Evolutionary conservation across 1,140 invertebrate species (phyloP), one percentile per base, ranked within the genome.

Genomic region (Drosophila paulistorum): DNA sequence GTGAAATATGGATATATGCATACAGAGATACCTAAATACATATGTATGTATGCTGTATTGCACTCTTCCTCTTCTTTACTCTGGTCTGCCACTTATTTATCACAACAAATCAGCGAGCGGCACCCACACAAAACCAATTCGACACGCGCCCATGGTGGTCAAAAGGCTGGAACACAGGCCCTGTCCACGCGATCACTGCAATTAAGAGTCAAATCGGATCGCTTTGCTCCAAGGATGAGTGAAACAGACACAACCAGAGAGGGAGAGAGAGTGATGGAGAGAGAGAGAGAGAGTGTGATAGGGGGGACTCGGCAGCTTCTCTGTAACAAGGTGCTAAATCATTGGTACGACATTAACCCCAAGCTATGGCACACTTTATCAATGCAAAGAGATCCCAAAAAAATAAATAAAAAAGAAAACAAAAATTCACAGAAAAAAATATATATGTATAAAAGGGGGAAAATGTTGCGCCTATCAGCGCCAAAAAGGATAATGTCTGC

Each of bases 321-420:
- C 84, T 87, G 84, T 91, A 91, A 91, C 90, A 87, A 91, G 90
- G 82, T 91, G 90, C 90, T 91, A 91, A 91, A 91, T 91, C 90
- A 91, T 91, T 91, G 82, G 90, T 66, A 68, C 86, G 90, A 91
- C 90, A 91, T 91, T 91, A 91, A 91, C 90, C 90, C 90, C 80
- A 91, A 91, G 85, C 77, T 87, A 91, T 86, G 80, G 90, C 78
- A 84, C 85, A 91, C 90, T 91, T 91, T 90, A 91, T 91, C 90
- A 91, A 91, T 91, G 90, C 90, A 63, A 66, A 70, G 35, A 17
- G 33, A 61, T 55, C 26, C 54, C 23, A 42, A 76, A 48, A 13
- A 51, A 62, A 62, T 14, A 13, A 5, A 23, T 45, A 62, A 64
- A 63, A 60, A 41, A 7, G 26, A 48, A 86, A 60, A 61, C 81